Evolutionary conservation across 2,113 vertebrate species (phyloP).

Genomic region (Muntiacus muntjak): DNA sequence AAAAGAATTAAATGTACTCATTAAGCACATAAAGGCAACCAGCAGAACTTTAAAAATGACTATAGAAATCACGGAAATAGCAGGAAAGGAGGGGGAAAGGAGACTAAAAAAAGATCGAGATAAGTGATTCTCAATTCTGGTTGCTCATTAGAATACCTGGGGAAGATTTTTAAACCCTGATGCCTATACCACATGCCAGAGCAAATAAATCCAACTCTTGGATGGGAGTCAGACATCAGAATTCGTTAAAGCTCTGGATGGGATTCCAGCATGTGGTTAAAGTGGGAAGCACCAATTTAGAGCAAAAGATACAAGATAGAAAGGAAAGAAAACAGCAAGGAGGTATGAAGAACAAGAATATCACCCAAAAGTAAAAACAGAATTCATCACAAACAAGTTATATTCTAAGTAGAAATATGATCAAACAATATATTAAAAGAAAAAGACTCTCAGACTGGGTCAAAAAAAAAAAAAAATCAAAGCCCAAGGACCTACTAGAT

Average conservation of each 20-base stretch:
- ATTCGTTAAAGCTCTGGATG: not conserved
- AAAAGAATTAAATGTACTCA: not conserved
- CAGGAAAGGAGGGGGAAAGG: not conserved
- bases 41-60: not conserved
- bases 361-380: not conserved
- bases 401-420: not conserved
- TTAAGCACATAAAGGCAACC: not conserved
- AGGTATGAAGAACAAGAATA: not conserved
- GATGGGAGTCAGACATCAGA: not conserved
- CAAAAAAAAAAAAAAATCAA: not conserved
- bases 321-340: not conserved
- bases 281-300: not conserved
- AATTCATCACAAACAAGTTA: not conserved
- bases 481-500: not conserved
- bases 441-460: not conserved
- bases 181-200: not conserved
- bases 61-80: not conserved
- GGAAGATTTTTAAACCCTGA: not conserved
- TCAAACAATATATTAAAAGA: not conserved
- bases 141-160: not conserved
- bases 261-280: not conserved
- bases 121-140: not conserved
- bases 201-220: not conserved
- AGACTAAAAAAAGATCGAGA: not conserved
- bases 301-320: not conserved